Evolutionary conservation across 2,888 invertebrate species (phyloP).

Genomic region (Notodonta ziczac): DNA sequence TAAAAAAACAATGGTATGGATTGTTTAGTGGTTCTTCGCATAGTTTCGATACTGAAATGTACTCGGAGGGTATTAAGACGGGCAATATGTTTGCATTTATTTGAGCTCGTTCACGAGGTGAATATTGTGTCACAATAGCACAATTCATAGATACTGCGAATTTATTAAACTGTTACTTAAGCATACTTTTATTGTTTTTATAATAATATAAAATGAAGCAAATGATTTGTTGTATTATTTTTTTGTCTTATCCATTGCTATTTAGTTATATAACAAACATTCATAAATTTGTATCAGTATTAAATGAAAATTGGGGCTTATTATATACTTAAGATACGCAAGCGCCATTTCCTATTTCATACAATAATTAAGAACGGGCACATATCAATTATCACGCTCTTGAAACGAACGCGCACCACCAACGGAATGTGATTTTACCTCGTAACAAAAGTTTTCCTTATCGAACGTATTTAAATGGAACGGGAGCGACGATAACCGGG

Average conservation of each 20-base stretch:
- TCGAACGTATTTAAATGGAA: constrained; percentile 54
- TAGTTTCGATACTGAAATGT: constrained; percentile 10
- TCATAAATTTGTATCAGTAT: too few relatives aligned
- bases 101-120: constrained; percentile 10
- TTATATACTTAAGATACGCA: too few relatives aligned
- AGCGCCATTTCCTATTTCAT: too few relatives aligned
- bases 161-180: constrained; percentile 39
- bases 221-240: constrained; percentile 40
- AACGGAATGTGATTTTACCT: constrained; percentile 48
- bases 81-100: constrained; percentile 36
- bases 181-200: constrained; percentile 48
- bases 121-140: constrained; percentile 34
- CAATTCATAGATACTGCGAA: constrained; percentile 34
- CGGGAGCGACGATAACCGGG: constrained; percentile 57
- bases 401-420: constrained; percentile 9
- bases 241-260: neutral
- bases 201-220: constrained; percentile 49
- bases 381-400: neutral
- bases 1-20: too few relatives aligned
- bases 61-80: constrained; percentile 14
- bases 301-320: too few relatives aligned
- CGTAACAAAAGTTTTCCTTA: constrained; percentile 59
- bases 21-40: neutral
- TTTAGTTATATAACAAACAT: neutral
- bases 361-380: neutral